A percentile compares a stretch with the other conserved stretches of the same genome.
Evolutionary conservation across 1,140 invertebrate genomes (phyloP).

Genomic region (Zophobas morio): DNA sequence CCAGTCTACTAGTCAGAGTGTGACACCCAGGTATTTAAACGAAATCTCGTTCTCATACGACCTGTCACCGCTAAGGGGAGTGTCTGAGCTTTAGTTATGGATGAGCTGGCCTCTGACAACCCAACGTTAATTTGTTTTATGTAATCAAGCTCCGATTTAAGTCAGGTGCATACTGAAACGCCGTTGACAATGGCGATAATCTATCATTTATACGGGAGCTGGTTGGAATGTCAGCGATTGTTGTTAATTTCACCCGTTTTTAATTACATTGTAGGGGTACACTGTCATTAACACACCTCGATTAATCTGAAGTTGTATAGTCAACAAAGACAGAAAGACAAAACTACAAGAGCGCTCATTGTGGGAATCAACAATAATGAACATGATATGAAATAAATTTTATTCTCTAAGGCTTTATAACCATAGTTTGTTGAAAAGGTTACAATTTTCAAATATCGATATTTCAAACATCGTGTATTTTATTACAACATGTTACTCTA

Average conservation of each 20-base stretch:
- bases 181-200: constrained; percentile 25
- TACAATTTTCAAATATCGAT: no score
- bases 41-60: constrained; percentile 19
- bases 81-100: constrained; percentile 17
- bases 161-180: constrained; percentile 12
- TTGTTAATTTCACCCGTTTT: constrained; percentile 29
- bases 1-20: no score
- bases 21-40: neutral
- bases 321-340: no score
- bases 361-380: no score
- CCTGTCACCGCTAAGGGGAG: constrained; percentile 2
- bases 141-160: constrained; percentile 36
- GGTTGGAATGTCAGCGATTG: constrained; percentile 22
- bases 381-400: no score
- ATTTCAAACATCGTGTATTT: no score
- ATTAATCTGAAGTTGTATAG: neutral
- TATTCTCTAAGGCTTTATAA: no score
- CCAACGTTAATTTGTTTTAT: constrained; percentile 32
- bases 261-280: constrained; percentile 15
- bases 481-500: no score
- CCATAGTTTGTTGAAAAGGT: no score
- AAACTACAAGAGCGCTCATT: no score
- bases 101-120: constrained; percentile 24
- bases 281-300: constrained; percentile 8
- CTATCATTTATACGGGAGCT: constrained; percentile 34